Evolutionary conservation across 2,888 invertebrate species (phyloP), one percentile per base, ranked within the genome.

Genomic region (Oligia fasciuncula): DNA sequence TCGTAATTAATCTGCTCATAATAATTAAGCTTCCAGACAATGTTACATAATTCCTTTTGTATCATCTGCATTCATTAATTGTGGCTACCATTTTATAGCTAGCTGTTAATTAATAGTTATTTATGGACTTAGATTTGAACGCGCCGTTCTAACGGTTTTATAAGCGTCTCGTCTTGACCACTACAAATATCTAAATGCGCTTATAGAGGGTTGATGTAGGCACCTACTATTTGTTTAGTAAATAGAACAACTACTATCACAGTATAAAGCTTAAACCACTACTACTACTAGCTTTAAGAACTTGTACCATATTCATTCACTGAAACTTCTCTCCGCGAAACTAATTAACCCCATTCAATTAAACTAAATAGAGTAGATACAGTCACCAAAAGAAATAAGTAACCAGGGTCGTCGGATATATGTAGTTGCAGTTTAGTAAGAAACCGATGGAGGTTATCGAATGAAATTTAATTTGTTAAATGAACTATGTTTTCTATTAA

Each of bases 21-120:
- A 81, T 91, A 93, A 95, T 94, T 94, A 93, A 93, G 89, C 81
- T 76, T 72, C 91, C 94, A 94, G 95, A 95, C 95, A 91, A 87
- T 86, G 92, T 93, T 91, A 87, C 83, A 87, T 85, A 88, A 91
- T 91, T 93, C 91, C 84, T 93, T 92, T 93, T 94, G 92, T 89
- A 87, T 84, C 86, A 87, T 85, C 85, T 89, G 84, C 86, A 83
- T 87, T 74, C 67, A 83, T 86, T 76, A 84, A 83, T 84, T 81
- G 80, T 67, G 65, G 73, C 77, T 81, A 80, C 72, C 77, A 88
- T 85, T 82, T 85, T 80, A 81, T 80, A 29, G 77, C 79, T 85
- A 76, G 77, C 77, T 80, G 14, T 77, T 73, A 84, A 84, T 80
- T 74, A 79, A 68, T 86, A 63, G 51, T 73, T 71, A 83, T 79